Base-by-base conservation (phyloP, 2,888 invertebrate species). In the Koerneria pararmatus region DNA sequence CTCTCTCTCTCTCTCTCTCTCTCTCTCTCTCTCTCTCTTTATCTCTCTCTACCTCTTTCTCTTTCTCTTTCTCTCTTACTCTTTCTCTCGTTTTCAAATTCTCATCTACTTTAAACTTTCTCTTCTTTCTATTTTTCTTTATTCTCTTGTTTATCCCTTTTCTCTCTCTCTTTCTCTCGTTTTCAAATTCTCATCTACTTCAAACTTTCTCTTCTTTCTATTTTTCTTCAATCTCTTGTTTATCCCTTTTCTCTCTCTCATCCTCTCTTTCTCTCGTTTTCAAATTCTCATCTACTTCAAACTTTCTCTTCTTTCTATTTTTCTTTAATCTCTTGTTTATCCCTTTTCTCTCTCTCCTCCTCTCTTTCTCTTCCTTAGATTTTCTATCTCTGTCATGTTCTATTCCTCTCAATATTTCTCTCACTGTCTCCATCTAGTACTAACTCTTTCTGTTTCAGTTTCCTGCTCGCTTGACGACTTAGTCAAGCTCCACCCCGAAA, bases 1-100 rank as follows among this genome's bases (percentile, higher is more conserved):
- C 53, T 34, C 57, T 53, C 29, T 54, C 65, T 22, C 66, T 75
- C 24, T 59, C 19, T 8, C 53, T 22, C n/a, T 53, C n/a, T 24
- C 53, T 53, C 53, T 53, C 27, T 22, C 53, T 8, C 22, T 57
- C 19, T 57, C 57, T 27, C 6, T 22, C 27, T 22, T 15, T 29
- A 22, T 31, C n/a, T 22, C 49, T 22, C 34, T 29, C 41, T 49
- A 29, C 22, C 8, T 61, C 6, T 27, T n/a, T 46, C 24, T 35
- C 54, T 54, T 5, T 34, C 63, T 29, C n/a, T 1, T 19, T n/a
- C 29, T 5, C 53, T 37, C 54, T 29, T 64, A 6, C 24, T 54
- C 64, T 37, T 54, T 3, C 63, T 31, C 32, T 59, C 59, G 5
- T 27, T 35, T 32, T n/a, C 27, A 29, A 27, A 4, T 8, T 32